phyloP scores from a whole-genome alignment of 2,797 vertebrate genomes.

The Sebastes miniatus region DNA sequence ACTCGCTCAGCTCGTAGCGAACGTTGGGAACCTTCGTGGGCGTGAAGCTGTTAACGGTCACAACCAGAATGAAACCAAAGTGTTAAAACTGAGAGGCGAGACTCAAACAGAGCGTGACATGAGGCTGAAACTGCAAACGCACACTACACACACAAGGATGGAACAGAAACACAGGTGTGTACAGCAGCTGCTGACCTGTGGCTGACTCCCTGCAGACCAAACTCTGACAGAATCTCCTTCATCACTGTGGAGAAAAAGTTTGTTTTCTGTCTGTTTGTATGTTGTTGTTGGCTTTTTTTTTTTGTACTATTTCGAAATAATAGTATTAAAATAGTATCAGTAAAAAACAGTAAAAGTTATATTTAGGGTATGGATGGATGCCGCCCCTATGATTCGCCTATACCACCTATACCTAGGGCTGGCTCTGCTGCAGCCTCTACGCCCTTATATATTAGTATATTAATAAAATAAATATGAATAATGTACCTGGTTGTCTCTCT shows the following conservation, averaged over 20 bases:
- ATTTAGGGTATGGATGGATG: background rate
- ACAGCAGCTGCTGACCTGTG: conserved; percentile 71
- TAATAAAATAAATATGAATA: background rate
- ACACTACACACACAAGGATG: background rate
- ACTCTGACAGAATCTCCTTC: conserved; percentile 84
- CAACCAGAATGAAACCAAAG: conserved; percentile 38
- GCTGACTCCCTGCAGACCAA: conserved; percentile 81
- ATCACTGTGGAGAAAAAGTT: conserved; percentile 64
- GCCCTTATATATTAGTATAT: background rate
- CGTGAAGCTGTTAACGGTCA: conserved; percentile 68
- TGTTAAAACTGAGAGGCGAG: conserved; percentile 21
- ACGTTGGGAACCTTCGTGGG: conserved; percentile 82
- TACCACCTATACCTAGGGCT: background rate
- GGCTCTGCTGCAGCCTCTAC: background rate
- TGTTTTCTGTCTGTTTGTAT: too few species aligned
- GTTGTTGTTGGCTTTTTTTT: too few species aligned
- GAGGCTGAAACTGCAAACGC: background rate
- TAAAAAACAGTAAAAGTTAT: background rate
- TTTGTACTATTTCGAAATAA: background rate
- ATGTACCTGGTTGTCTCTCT: conserved; percentile 80
- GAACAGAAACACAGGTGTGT: conserved; percentile 14
- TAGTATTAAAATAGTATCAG: background rate
- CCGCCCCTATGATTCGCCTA: background rate
- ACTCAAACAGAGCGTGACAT: conserved; percentile 12
- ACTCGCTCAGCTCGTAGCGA: conserved; percentile 78